These are phyloP conservation scores for sheep (Ovis aries) DNA, from an alignment of 2,113 vertebrate genomes.

Conservation along the genomic window DNA sequence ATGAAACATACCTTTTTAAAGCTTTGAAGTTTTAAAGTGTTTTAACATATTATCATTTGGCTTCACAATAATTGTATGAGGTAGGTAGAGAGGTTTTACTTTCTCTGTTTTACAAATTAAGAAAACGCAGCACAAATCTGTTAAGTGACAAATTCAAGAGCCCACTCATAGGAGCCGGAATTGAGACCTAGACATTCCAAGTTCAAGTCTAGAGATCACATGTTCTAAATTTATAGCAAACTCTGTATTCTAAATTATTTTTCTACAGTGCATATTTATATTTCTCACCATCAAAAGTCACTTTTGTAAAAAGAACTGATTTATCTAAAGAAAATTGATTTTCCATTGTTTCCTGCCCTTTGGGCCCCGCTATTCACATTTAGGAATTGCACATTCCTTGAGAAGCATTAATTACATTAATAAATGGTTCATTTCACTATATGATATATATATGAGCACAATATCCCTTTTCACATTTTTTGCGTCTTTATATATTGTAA, in stretches of 20 bases:
- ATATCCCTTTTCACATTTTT: background rate
- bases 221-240: background rate
- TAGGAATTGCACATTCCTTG: background rate
- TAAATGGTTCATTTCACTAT: background rate
- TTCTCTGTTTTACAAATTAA: background rate
- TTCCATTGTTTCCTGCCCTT: background rate
- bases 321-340: background rate
- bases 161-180: background rate
- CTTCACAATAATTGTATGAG: background rate
- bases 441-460: background rate
- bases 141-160: background rate
- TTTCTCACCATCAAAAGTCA: background rate
- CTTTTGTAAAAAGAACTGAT: background rate
- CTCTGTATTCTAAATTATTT: background rate
- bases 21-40: background rate
- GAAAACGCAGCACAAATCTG: background rate
- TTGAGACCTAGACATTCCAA: background rate
- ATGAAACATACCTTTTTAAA: background rate
- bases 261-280: background rate
- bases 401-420: background rate
- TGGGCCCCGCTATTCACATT: background rate
- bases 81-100: background rate
- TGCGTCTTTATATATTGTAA: background rate
- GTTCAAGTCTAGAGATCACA: background rate
- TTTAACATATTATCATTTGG: background rate